A percentile compares a stretch with the other conserved stretches of the same genome.
phyloP scores from a whole-genome alignment of 2,888 invertebrate genomes.

The Macrophya alboannulata region DNA sequence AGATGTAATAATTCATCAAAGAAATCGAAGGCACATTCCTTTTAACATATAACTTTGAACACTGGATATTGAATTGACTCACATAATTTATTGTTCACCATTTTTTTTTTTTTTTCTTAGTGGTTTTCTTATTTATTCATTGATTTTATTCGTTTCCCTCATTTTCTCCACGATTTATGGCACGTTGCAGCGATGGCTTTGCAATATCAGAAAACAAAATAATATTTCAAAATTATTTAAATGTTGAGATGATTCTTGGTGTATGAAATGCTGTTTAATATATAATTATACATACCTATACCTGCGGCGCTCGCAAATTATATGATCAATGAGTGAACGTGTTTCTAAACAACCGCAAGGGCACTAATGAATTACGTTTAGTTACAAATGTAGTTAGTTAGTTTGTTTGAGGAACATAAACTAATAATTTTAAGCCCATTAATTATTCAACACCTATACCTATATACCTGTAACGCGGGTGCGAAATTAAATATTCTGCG shows the following conservation, averaged over 20 bases:
- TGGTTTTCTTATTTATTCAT: too few species aligned
- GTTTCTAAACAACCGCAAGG: not conserved
- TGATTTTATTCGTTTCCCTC: too few species aligned
- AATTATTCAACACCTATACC: not conserved
- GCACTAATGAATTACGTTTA: not conserved
- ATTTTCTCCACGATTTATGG: not conserved
- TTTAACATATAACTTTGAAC: not conserved
- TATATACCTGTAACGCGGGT: not conserved
- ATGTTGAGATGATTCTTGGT: not conserved
- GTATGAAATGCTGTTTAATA: not conserved
- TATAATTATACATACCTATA: too few species aligned
- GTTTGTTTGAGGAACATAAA: not conserved
- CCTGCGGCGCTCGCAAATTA: not conserved
- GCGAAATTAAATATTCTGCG: slow-evolving; percentile 6
- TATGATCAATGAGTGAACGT: not conserved
- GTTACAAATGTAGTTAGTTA: not conserved
- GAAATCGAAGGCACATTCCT: not conserved
- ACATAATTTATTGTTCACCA: slow-evolving; percentile 1
- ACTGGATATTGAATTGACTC: not conserved
- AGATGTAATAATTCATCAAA: slow-evolving; percentile 24
- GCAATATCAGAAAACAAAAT: not conserved
- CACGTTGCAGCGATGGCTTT: not conserved
- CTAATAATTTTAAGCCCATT: slow-evolving; percentile 12
- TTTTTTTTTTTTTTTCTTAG: not conserved
- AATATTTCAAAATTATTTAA: not conserved